Evolutionary conservation across 1,140 invertebrate species (phyloP).

Genomic region (Drosophila sucinea): DNA sequence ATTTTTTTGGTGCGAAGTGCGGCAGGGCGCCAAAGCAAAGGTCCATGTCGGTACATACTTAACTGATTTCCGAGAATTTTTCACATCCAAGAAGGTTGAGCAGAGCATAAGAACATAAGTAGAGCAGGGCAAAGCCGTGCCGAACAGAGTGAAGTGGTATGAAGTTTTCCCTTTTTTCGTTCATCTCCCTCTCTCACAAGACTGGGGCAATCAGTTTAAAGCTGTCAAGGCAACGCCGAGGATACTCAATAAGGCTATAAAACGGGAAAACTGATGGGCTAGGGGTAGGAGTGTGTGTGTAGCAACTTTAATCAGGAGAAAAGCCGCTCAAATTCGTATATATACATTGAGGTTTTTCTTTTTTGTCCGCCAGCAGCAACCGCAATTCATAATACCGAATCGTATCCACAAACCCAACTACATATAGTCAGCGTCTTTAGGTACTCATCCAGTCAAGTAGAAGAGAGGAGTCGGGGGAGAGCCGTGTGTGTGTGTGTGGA

Average conservation of each 20-base stretch:
- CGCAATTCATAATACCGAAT: slow-evolving; percentile 7
- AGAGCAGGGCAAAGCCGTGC: background rate
- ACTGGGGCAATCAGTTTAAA: slow-evolving; percentile 74
- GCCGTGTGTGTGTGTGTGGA: slow-evolving; percentile 18
- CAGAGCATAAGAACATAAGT: slow-evolving; percentile 8
- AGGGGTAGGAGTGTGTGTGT: slow-evolving; percentile 22
- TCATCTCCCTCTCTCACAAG: background rate
- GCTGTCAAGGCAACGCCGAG: slow-evolving; percentile 61
- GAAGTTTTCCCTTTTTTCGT: background rate
- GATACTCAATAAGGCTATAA: slow-evolving; percentile 70
- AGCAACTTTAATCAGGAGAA: slow-evolving; percentile 61
- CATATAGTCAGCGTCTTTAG: slow-evolving; percentile 28
- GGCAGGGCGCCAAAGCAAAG: slow-evolving; percentile 40
- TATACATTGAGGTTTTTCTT: background rate
- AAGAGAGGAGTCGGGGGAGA: slow-evolving; percentile 28
- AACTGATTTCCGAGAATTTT: slow-evolving; percentile 74
- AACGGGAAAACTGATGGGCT: slow-evolving; percentile 53
- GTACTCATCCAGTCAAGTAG: slow-evolving; percentile 63
- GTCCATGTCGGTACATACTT: slow-evolving; percentile 70
- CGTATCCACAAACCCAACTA: background rate
- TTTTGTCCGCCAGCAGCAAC: slow-evolving; percentile 15
- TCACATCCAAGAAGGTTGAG: slow-evolving; percentile 32
- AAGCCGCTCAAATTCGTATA: slow-evolving; percentile 28
- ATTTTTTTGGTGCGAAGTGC: slow-evolving; percentile 65
- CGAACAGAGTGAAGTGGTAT: background rate